A percentile compares a stretch with the other conserved stretches of the same genome.
These are phyloP conservation scores for Eupristina koningsbergeri DNA, from an alignment of 1,140 invertebrate genomes.

Conservation along the genomic window DNA sequence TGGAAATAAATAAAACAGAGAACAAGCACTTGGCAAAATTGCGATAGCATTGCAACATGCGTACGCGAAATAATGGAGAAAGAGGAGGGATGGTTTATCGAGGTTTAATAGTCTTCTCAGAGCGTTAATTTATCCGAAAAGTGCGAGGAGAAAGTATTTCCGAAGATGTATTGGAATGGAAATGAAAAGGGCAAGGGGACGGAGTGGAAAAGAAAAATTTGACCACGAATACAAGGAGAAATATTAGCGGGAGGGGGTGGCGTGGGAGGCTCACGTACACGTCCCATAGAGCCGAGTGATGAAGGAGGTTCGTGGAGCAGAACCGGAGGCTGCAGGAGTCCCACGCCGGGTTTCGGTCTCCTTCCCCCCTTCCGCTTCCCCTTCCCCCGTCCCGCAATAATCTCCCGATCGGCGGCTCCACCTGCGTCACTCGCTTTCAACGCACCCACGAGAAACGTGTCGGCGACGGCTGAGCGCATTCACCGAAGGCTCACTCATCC, in stretches of 20 bases:
- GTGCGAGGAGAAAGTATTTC: neutral
- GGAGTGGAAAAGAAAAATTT: neutral
- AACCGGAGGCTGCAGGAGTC: neutral
- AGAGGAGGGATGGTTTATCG: neutral
- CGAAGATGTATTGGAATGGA: neutral
- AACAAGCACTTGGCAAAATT: too few species aligned
- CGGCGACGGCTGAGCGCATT: slow-evolving; percentile 18
- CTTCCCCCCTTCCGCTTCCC: too few species aligned
- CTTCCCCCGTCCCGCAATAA: slow-evolving; percentile 67
- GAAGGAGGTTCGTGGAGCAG: slow-evolving; percentile 31
- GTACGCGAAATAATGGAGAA: neutral
- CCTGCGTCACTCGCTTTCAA: slow-evolving; percentile 57
- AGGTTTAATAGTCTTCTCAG: neutral
- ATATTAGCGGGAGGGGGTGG: neutral
- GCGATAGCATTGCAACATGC: too few species aligned
- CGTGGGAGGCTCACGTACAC: neutral
- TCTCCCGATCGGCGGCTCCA: slow-evolving; percentile 63
- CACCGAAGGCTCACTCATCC: slow-evolving; percentile 32
- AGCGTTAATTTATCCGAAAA: neutral
- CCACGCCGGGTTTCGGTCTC: slow-evolving; percentile 59
- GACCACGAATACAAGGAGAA: neutral
- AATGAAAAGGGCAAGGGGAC: neutral
- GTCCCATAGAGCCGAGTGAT: slow-evolving; percentile 19
- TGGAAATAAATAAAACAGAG: too few species aligned
- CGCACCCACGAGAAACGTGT: slow-evolving; percentile 25